Conservation (phyloP, 2,888 invertebrate genomes). For the Phyto melanocephala region DNA sequence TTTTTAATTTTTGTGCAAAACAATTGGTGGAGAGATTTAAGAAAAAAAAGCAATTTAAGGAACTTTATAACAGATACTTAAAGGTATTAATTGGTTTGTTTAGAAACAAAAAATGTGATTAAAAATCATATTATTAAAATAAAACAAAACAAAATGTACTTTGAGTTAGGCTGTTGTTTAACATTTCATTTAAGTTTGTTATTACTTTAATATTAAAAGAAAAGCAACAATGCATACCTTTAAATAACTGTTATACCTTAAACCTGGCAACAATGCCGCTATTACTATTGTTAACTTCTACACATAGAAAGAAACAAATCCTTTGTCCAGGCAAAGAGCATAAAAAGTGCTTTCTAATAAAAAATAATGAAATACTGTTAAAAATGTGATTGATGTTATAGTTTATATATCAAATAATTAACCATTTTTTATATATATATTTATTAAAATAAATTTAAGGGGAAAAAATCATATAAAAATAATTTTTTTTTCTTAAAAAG, state of each 20-base stretch:
- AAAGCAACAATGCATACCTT: slow-evolving; percentile 13
- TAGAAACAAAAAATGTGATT: too few relatives aligned
- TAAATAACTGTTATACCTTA: slow-evolving; percentile 1
- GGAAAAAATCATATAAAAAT: too few relatives aligned
- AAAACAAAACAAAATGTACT: too few relatives aligned
- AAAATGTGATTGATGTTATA: slow-evolving; percentile 47
- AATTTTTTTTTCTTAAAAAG: background rate
- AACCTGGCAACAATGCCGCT: background rate
- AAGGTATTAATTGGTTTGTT: slow-evolving; percentile 19
- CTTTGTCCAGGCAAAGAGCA: slow-evolving; percentile 6
- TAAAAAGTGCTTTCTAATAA: slow-evolving; percentile 43
- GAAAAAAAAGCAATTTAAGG: too few relatives aligned
- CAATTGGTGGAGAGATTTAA: background rate
- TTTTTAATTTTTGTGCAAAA: slow-evolving; percentile 10
- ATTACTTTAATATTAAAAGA: background rate
- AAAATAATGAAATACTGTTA: slow-evolving; percentile 34
- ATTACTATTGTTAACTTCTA: background rate
- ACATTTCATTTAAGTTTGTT: too few relatives aligned
- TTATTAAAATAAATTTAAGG: slow-evolving; percentile 49
- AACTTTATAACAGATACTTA: slow-evolving; percentile 13
- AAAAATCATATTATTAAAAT: too few relatives aligned
- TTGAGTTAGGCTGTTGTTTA: too few relatives aligned
- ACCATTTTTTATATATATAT: slow-evolving; percentile 50
- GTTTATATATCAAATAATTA: slow-evolving; percentile 37
- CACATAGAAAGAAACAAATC: background rate